Evolutionary conservation across 2,888 invertebrate species (phyloP), one percentile per base, ranked within the genome.

Genomic region (Acleris emargana): DNA sequence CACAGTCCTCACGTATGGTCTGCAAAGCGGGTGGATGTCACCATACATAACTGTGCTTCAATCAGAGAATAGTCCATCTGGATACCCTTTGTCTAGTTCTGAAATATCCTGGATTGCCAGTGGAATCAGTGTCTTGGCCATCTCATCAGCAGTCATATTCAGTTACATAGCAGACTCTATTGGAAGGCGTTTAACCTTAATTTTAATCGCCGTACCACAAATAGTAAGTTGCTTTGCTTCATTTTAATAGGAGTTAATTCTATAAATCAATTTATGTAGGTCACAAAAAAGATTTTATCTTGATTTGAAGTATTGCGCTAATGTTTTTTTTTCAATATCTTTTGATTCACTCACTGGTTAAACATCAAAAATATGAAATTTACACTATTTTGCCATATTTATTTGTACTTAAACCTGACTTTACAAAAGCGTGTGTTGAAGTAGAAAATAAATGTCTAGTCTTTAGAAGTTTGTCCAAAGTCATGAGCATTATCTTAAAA

Each of bases 11-110:
- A 68, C 68, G 28, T 60, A 68, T 38, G 68, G 68, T 2, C 17
- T 68, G 11, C 68, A 68, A 63, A 60, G 42, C 13, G 68, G 68
- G 6, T 68, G 68, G 68, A 47, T 67, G 43, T 68, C 68, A 9
- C 68, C 68, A 3, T 42, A 42, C 42, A 67, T 68, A 13, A 22
- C 18, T 22, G 20, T 53, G 13, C 49, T 68, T 5, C 60, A 67
- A 43, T 67, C 68, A n/a, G 59, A 58, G 11, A 54, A 52, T 51
- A 68, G 67, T 17, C 68, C 68, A 0, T 52, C 66, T n/a, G 68
- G 68, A 25, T 68, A 68, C 52, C 63, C 68, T 2, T 13, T 68
- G 16, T 55, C 59, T 25, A 59, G 43, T 28, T 59, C 50, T 16
- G 57, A 67, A 32, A 68, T 71, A 43, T 67, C 69, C 11, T 45